A percentile compares a stretch with the other conserved stretches of the same genome.
These are phyloP conservation scores for Hydrotaea diabolus DNA, from an alignment of 2,888 invertebrate species.

Conservation along the genomic window DNA sequence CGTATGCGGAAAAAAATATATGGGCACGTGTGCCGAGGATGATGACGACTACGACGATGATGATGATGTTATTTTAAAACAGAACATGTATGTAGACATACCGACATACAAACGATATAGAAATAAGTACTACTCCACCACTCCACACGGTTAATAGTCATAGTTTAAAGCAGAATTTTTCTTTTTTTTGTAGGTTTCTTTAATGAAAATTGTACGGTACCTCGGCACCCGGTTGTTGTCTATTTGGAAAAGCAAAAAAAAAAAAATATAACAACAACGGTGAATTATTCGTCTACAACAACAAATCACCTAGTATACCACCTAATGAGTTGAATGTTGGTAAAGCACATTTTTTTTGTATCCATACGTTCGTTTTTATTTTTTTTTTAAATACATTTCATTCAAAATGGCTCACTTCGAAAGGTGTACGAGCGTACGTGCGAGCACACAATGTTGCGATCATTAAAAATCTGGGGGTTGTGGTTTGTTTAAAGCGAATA, in stretches of 20 bases:
- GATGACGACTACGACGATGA: slow-evolving; percentile 10
- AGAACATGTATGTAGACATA: not conserved
- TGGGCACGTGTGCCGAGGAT: slow-evolving; percentile 37
- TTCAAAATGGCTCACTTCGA: slow-evolving; percentile 26
- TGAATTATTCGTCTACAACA: slow-evolving; percentile 24
- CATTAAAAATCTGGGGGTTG: slow-evolving; percentile 5
- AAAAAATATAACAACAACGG: not conserved
- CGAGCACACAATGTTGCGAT: not conserved
- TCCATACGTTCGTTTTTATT: not conserved
- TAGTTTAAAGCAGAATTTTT: slow-evolving; percentile 30
- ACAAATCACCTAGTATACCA: slow-evolving; percentile 24
- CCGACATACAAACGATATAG: not conserved
- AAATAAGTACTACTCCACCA: not conserved
- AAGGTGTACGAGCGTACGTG: not conserved
- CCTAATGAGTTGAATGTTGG: slow-evolving; percentile 28
- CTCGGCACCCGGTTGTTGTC: not conserved
- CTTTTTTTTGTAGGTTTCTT: slow-evolving; percentile 23
- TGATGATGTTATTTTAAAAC: slow-evolving; percentile 9
- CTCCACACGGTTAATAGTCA: not conserved
- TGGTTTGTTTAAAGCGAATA: too few species aligned
- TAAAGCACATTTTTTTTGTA: not conserved
- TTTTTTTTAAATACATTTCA: slow-evolving; percentile 9
- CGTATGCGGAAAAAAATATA: slow-evolving; percentile 38
- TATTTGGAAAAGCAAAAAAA: not conserved
- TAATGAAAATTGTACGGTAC: slow-evolving; percentile 32